Percentiles rank a stretch among this genome's conserved stretches.
phyloP scores from a whole-genome alignment of 2,113 vertebrate species.

The Rissa tridactyla region DNA sequence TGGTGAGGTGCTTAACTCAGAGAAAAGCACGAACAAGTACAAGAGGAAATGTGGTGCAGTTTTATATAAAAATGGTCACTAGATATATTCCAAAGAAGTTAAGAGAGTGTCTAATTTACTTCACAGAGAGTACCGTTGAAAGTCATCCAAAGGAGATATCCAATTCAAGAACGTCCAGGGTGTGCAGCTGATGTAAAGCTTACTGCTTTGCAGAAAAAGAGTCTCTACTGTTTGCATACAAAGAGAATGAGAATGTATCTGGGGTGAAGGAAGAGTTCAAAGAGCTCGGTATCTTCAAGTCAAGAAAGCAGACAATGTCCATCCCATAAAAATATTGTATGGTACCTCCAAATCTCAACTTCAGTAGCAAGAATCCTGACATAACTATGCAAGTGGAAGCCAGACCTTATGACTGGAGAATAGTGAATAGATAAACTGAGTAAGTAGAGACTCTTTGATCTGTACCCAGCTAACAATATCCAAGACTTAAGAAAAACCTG shows the following conservation, averaged over 20 bases:
- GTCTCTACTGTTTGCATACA: background rate
- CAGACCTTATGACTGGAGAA: background rate
- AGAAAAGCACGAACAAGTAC: background rate
- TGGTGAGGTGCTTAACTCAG: background rate
- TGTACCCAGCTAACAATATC: background rate
- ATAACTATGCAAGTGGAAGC: background rate
- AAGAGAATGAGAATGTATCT: background rate
- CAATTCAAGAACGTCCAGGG: background rate
- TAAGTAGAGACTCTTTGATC: background rate
- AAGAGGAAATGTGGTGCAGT: background rate
- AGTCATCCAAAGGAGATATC: background rate
- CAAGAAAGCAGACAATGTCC: background rate
- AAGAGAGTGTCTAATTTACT: background rate
- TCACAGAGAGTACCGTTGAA: background rate
- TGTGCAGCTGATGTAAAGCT: background rate
- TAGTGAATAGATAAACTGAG: background rate
- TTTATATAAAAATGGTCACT: background rate
- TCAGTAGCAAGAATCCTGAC: background rate
- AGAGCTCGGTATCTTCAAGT: background rate
- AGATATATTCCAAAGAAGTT: background rate
- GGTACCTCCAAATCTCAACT: background rate
- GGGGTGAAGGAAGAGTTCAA: background rate
- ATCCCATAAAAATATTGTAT: background rate
- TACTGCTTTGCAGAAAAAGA: background rate
- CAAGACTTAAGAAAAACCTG: background rate